Percentiles rank a stretch among this genome's conserved stretches.
Evolutionary conservation across 2,888 invertebrate species (phyloP).

Genomic region (Eutolmus rufibarbis): DNA sequence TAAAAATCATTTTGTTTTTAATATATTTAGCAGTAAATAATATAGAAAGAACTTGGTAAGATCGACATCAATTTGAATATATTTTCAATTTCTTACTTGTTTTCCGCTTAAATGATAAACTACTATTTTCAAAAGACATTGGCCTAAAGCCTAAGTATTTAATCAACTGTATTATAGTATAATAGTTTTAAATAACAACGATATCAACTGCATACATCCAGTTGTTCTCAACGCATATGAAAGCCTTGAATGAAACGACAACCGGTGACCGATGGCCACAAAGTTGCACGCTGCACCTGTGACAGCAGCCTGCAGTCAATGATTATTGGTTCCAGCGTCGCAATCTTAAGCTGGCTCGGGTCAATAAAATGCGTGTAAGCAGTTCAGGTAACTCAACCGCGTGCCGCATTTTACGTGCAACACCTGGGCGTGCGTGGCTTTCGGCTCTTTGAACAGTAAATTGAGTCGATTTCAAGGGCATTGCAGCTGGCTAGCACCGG

Average conservation of each 20-base stretch:
- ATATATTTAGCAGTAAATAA: no score
- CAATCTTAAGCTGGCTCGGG: background rate
- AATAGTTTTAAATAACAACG: background rate
- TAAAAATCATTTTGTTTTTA: no score
- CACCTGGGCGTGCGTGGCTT: background rate
- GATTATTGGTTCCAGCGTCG: background rate
- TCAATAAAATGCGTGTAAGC: background rate
- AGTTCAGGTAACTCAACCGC: background rate
- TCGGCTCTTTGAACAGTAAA: background rate
- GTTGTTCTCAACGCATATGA: background rate
- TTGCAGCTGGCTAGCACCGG: background rate
- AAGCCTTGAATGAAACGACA: constrained; percentile 12
- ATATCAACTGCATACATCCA: background rate
- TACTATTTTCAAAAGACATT: background rate
- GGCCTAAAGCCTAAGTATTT: background rate
- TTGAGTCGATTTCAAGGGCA: background rate
- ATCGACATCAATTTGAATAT: no score
- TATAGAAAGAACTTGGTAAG: no score
- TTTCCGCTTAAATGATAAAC: background rate
- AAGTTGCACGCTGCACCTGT: background rate
- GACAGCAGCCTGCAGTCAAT: background rate
- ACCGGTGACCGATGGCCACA: background rate
- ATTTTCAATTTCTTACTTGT: no score
- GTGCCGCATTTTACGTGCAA: background rate
- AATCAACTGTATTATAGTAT: background rate